Base-by-base conservation (phyloP, 2,797 vertebrate genomes). In the Nyctibius grandis region DNA sequence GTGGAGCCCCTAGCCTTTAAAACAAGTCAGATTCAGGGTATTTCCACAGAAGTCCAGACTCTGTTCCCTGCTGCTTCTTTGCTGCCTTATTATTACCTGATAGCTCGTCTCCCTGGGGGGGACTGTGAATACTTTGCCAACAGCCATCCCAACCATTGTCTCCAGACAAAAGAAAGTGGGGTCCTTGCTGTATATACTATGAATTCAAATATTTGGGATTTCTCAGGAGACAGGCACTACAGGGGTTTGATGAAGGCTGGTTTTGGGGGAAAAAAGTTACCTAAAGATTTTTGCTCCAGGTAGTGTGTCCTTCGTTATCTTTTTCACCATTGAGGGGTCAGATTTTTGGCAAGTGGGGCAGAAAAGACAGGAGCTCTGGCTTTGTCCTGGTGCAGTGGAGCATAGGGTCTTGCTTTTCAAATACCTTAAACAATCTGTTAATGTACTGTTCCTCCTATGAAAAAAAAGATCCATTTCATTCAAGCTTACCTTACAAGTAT, bases 71-170 rank as follows among this genome's bases (percentile, higher is more conserved):
- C 23, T 90, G 47, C 29, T 69, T 48, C 78, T 86, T 73, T 73
- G 25, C 54, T 95, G 88, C 85, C 89, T 91, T 95, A 85, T 93
- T 91, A 95, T 90, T 91, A 90, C 74, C 84, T 96, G 93, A 91
- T 91, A 97, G 85, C 74, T 91, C 15, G 0, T 69, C 44, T 91
- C 85, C 73, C 89, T 63, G 36, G 64, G 65, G 65, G 34, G 34
- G 12, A 78, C 63, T 69, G 28, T 81, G 89, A 95, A 93, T 96
- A 93, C 91, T 95, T 96, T 95, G 91, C 93, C 91, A 93, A 78
- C 50, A 93, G 85, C 70, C 77, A 91, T 88, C 54, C 91, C 69
- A 91, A 64, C 44, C 57, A 65, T 48, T 78, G 79, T 93, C 76
- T 94, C 87, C 79, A 90, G 79, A 93, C 44, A 93, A 95, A 96